Conservation (phyloP, 2,888 invertebrate genomes). For the Acheta domesticus region DNA sequence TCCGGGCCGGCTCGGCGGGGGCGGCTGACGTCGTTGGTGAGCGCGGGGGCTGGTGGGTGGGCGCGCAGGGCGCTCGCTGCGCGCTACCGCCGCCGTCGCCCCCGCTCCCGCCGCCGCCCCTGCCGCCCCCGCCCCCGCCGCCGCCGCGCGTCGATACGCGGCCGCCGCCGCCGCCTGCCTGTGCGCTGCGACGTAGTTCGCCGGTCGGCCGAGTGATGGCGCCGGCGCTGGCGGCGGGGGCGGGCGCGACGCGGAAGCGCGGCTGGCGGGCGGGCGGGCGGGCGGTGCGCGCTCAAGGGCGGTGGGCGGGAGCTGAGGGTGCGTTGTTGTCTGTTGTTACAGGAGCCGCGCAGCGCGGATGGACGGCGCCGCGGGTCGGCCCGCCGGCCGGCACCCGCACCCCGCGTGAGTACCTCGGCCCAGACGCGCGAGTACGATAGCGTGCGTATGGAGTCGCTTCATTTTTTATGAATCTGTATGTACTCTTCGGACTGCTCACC, state of each 20-base stretch:
- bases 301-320: background rate
- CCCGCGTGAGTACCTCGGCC: background rate
- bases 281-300: background rate
- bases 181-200: background rate
- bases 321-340: background rate
- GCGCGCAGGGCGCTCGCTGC: too few species aligned
- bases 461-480: too few species aligned
- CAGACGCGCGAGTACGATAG: too few species aligned
- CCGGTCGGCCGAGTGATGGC: background rate
- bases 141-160: background rate
- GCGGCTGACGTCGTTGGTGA: too few species aligned
- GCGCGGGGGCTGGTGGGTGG: too few species aligned
- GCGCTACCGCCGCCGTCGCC: too few species aligned
- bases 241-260: background rate
- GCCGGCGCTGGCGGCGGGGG: background rate
- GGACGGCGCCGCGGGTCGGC: background rate
- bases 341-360: background rate
- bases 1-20: too few species aligned
- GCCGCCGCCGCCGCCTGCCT: background rate
- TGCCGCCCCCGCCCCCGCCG: too few species aligned
- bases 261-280: too few species aligned
- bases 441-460: too few species aligned
- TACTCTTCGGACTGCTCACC: too few species aligned
- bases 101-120: too few species aligned
- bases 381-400: constrained; percentile 18